These are phyloP conservation scores for Tenebrio molitor DNA, from an alignment of 1,140 invertebrate genomes.

Conservation along the genomic window DNA sequence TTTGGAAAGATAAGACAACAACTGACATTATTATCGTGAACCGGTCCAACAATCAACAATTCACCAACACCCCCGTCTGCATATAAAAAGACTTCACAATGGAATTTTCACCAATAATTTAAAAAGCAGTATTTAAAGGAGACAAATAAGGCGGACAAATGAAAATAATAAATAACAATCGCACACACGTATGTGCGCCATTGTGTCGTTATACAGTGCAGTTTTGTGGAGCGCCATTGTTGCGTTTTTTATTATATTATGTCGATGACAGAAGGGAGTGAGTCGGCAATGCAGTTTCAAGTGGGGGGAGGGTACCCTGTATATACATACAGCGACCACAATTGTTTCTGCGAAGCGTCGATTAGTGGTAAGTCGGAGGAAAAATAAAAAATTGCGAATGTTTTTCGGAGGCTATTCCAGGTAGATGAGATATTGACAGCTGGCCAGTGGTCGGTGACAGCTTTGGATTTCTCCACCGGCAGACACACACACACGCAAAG, in stretches of 20 bases:
- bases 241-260: slow-evolving; percentile 52
- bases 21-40: slow-evolving; percentile 27
- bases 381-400: slow-evolving; percentile 3
- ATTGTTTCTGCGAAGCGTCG: background rate
- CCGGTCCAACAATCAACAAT: background rate
- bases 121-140: background rate
- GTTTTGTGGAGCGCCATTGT: slow-evolving; percentile 47
- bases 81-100: background rate
- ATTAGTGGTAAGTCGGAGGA: background rate
- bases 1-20: slow-evolving; percentile 20
- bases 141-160: slow-evolving; percentile 12
- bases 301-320: slow-evolving; percentile 47
- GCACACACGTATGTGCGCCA: slow-evolving; percentile 1
- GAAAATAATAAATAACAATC: slow-evolving; percentile 35
- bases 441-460: slow-evolving; percentile 49
- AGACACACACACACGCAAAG: background rate
- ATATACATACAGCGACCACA: too few relatives aligned
- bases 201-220: slow-evolving; percentile 38
- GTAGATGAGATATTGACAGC: slow-evolving; percentile 49
- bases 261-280: slow-evolving; percentile 51
- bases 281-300: slow-evolving; percentile 46
- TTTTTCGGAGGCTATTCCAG: background rate
- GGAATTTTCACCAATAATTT: slow-evolving; percentile 12
- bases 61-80: slow-evolving; percentile 1
- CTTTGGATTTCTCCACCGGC: slow-evolving; percentile 27